A percentile compares a stretch with the other conserved stretches of the same genome.
Conservation (phyloP, 2,113 vertebrate species). For the Calcarius ornatus region DNA sequence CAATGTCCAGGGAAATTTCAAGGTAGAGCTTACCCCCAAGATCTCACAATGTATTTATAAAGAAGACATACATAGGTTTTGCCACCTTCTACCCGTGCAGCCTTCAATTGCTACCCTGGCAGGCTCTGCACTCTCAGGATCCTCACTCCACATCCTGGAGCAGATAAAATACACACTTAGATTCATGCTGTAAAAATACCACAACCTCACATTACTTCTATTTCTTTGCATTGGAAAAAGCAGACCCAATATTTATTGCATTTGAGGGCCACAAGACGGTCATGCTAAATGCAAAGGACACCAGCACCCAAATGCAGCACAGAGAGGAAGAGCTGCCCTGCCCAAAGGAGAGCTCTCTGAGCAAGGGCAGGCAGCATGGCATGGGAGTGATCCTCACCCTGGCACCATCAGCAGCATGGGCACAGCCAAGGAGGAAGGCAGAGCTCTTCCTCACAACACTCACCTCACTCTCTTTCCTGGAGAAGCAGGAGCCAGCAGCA, state of each 20-base stretch:
- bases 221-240: neutral
- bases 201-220: neutral
- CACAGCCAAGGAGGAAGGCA: neutral
- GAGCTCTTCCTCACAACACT: neutral
- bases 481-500: neutral
- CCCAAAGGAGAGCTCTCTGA: neutral
- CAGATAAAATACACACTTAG: neutral
- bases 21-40: neutral
- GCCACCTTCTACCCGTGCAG: neutral
- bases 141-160: neutral
- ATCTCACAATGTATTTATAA: accelerated
- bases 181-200: neutral
- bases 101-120: neutral
- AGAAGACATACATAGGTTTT: neutral
- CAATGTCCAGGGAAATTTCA: neutral
- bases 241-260: neutral
- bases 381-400: neutral
- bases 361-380: neutral
- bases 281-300: neutral
- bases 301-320: neutral
- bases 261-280: neutral
- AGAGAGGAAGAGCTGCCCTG: neutral
- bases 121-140: neutral
- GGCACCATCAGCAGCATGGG: neutral
- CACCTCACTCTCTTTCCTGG: neutral